These are phyloP conservation scores for Resseliella maxima DNA, from an alignment of 2,888 invertebrate species.

Conservation along the genomic window DNA sequence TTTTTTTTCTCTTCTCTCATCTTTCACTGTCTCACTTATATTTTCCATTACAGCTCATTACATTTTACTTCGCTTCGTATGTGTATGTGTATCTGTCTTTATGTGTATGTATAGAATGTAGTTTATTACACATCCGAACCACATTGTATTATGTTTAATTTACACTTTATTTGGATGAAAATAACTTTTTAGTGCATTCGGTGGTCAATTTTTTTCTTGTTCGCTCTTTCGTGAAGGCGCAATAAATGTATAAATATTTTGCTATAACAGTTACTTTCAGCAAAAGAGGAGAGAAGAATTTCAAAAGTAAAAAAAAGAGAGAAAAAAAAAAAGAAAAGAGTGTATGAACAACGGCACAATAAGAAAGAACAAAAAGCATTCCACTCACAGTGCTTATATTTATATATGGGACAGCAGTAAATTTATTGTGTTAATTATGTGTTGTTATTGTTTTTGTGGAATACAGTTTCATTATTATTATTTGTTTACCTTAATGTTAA, in stretches of 20 bases:
- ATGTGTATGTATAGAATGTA: no score
- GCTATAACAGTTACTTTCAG: constrained; percentile 14
- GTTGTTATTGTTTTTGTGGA: neutral
- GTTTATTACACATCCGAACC: neutral
- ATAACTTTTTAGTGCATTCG: constrained; percentile 17
- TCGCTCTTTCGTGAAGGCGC: neutral
- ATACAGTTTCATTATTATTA: neutral
- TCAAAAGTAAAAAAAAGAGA: neutral
- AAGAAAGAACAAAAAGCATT: neutral
- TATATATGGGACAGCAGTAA: neutral
- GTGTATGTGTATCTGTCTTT: no score
- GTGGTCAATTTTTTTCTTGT: neutral
- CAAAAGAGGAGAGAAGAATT: neutral
- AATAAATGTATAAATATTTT: constrained; percentile 34
- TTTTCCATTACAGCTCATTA: neutral
- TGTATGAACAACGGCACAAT: no score
- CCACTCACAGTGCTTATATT: neutral
- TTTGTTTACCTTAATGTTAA: neutral
- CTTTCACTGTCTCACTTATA: no score
- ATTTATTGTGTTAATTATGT: neutral
- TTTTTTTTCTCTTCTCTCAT: neutral
- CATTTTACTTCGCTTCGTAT: neutral
- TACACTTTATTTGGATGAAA: constrained; percentile 36
- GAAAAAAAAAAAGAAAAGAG: neutral
- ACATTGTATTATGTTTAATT: constrained; percentile 18